phyloP scores from a whole-genome alignment of 2,888 invertebrate species.

The Meteorus colon region DNA sequence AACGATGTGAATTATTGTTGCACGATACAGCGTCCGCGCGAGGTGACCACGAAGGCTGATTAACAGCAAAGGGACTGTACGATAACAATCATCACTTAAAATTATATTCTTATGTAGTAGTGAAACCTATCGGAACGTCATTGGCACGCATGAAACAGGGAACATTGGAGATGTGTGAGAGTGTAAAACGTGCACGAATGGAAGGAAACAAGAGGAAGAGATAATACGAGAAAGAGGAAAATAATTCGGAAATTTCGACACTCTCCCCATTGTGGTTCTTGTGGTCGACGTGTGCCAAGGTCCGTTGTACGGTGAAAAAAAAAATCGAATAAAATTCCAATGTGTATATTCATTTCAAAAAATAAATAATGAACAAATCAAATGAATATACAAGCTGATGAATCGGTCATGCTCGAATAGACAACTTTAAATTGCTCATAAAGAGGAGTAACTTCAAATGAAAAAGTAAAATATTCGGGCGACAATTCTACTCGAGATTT shows the following conservation, averaged over 20 bases:
- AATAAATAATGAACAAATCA: not conserved
- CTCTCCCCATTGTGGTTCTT: not conserved
- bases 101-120: constrained; percentile 23
- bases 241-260: not conserved
- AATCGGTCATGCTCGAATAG: constrained; percentile 1
- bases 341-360: not conserved
- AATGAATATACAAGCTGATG: constrained; percentile 4
- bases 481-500: not conserved
- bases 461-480: not conserved
- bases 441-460: not conserved
- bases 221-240: not conserved
- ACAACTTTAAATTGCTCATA: not conserved
- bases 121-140: constrained; percentile 33
- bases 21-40: not conserved
- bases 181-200: constrained; percentile 28
- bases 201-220: constrained; percentile 31
- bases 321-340: constrained; percentile 26
- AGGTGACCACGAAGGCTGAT: constrained; percentile 12
- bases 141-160: constrained; percentile 25
- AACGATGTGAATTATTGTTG: not conserved
- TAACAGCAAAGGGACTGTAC: not conserved
- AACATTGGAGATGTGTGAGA: constrained; percentile 17
- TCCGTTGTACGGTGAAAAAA: constrained; percentile 32
- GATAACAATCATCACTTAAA: constrained; percentile 23
- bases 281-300: constrained; percentile 9